Base-by-base conservation (phyloP, 2,797 vertebrate genomes). In the Avahi laniger region DNA sequence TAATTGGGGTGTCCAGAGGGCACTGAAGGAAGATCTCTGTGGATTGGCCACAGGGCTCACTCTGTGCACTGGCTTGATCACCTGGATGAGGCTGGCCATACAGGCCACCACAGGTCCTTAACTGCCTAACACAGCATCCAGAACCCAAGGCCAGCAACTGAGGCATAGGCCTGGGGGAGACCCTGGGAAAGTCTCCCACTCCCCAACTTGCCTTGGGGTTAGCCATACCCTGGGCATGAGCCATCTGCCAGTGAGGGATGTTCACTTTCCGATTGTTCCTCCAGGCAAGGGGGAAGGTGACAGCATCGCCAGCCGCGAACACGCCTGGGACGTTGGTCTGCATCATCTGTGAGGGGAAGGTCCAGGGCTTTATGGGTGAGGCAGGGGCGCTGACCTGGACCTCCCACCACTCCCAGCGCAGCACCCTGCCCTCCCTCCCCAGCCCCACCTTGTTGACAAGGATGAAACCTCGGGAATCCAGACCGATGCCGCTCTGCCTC, bases 161-260 rank as follows among this genome's bases (percentile, higher is more conserved):
- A 59, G 41, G 35, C 20, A 11, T 5, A 9, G 50, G 28, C 50
- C 18, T 0, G 10, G 43, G 46, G 48, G 33, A 75, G 83, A 35
- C 80, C n/a, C 59, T 7, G 9, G 76, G 22, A 54, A 72, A 52
- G 30, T 61, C 46, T 43, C 54, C 35, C 6, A 1, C 5, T 46
- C 11, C 8, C 12, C 0, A 50, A 24, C 59, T 13, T 59, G 46
- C 93, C 38, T 0, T 0, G 0, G 70, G 43, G 52, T 46, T 63
- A 17, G 59, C 35, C 41, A 94, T 99, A 99, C 99, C 99, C 2
- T 99, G 99, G 69, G 99, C 99, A 28, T 99, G 99, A 73, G 99
- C 99, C 99, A 99, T 99, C 98, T 99, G 99, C 99, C 99, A 99
- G 98, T 99, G 99, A 81, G 99, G 99, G 91, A 99, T 99, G 76